Evolutionary conservation across 2,797 vertebrate genomes (phyloP), one percentile per base, ranked within the genome.

Genomic region (Takifugu rubripes): DNA sequence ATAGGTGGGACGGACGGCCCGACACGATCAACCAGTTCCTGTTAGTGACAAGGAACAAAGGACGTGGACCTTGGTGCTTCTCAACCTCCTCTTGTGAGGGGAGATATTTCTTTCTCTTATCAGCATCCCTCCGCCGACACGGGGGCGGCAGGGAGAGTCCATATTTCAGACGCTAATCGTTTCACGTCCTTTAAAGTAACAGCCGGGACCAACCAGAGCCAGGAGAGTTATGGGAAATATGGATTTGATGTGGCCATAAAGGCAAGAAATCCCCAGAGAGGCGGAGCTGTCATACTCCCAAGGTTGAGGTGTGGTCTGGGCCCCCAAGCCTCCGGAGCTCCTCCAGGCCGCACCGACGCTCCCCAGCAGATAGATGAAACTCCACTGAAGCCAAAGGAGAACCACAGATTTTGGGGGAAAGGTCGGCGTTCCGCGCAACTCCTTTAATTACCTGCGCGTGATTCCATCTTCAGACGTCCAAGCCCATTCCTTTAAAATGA

Each of bases 361-460:
- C 55, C 51, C 48, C 59, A 3, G 43, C 47, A 61, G 65, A 42
- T 51, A 58, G 59, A 17, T 44, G 43, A 64, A n/a, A 77, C 66
- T 56, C 64, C 7, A 1, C 31, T 44, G 44, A n/a, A 46, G 44
- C 16, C 10, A 5, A 46, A 60, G 57, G 62, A 46, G 56, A 40
- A 40, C 56, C 61, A 25, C 27, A 46, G 33, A 61, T n/a, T 75
- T 64, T 58, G 65, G 54, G 66, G 25, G 66, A 54, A 75, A 75
- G 69, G 2, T 69, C 62, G 15, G 65, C 49, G 68, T 85, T 89
- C 76, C 82, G 79, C 66, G 82, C 64, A 83, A 61, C 68, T 79
- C 74, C 82, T 90, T 90, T 91, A 91, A 91, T 92, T 89, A 90
- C 81, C 87, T 87, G 83, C 63, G 72, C 78, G 79, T 64, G 76